Evolutionary conservation across 2,888 invertebrate species (phyloP).

Genomic region (Nomada lathburiana): DNA sequence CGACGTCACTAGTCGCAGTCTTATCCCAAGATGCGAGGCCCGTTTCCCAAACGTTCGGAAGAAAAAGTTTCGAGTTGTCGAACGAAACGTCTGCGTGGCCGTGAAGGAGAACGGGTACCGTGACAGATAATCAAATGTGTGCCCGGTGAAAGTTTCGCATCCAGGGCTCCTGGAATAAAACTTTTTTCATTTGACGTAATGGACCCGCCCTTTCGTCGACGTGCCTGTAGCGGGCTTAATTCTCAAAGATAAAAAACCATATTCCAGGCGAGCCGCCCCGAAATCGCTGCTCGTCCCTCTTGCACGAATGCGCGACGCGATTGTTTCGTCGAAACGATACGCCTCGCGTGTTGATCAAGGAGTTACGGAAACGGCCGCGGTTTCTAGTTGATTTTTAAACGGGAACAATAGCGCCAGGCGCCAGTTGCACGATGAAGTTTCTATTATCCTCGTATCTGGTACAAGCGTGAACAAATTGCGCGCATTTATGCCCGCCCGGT

Average conservation of each 20-base stretch:
- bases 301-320: neutral
- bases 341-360: slow-evolving; percentile 5
- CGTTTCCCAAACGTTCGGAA: slow-evolving; percentile 7
- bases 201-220: slow-evolving; percentile 1
- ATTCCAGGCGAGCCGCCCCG: slow-evolving; percentile 15
- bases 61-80: slow-evolving; percentile 28
- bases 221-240: slow-evolving; percentile 41
- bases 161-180: slow-evolving; percentile 33
- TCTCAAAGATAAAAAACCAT: slow-evolving; percentile 44
- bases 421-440: slow-evolving; percentile 43
- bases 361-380: neutral
- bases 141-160: slow-evolving; percentile 34
- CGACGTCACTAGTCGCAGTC: slow-evolving; percentile 19
- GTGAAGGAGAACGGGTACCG: slow-evolving; percentile 20
- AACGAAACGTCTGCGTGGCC: slow-evolving; percentile 31
- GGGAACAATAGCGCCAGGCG: slow-evolving; percentile 17
- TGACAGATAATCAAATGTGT: slow-evolving; percentile 64
- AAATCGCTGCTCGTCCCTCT: neutral
- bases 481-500: slow-evolving; percentile 45
- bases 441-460: slow-evolving; percentile 39
- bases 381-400: slow-evolving; percentile 7
- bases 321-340: neutral
- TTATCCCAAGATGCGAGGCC: slow-evolving; percentile 26
- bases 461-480: slow-evolving; percentile 55
- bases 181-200: slow-evolving; percentile 65